Evolutionary conservation across 2,888 invertebrate species (phyloP).

Genomic region (Cryptus viduatorius): DNA sequence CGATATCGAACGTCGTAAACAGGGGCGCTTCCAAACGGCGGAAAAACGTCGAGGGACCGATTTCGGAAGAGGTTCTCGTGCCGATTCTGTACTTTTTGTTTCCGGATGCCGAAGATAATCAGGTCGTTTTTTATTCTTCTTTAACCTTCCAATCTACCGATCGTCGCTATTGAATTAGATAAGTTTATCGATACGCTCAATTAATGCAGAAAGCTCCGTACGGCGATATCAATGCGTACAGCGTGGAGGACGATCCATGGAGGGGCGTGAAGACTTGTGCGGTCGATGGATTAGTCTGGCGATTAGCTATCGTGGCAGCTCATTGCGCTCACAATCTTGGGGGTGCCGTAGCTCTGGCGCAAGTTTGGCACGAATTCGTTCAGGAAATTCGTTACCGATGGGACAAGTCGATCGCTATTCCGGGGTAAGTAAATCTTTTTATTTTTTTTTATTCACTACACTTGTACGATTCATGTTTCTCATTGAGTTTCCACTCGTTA

Average conservation of each 20-base stretch:
- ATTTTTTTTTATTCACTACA: slow-evolving; percentile 67
- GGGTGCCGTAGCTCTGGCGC: slow-evolving; percentile 91
- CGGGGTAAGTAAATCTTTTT: slow-evolving; percentile 90
- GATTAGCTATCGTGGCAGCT: slow-evolving; percentile 91
- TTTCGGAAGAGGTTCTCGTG: slow-evolving; percentile 91
- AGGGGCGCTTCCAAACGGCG: slow-evolving; percentile 86
- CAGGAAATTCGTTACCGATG: slow-evolving; percentile 96
- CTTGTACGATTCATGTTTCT: slow-evolving; percentile 40
- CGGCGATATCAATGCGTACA: slow-evolving; percentile 75
- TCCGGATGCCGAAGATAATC: slow-evolving; percentile 93
- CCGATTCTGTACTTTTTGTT: slow-evolving; percentile 93
- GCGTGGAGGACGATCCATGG: slow-evolving; percentile 81
- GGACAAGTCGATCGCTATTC: slow-evolving; percentile 92
- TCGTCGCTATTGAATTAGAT: background rate
- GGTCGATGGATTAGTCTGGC: slow-evolving; percentile 92
- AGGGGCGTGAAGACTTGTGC: slow-evolving; percentile 91
- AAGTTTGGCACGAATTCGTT: slow-evolving; percentile 97
- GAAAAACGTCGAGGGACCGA: slow-evolving; percentile 90
- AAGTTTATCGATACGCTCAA: background rate
- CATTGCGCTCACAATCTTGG: slow-evolving; percentile 92
- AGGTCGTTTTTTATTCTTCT: slow-evolving; percentile 76
- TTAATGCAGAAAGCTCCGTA: slow-evolving; percentile 81
- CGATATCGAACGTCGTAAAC: slow-evolving; percentile 87
- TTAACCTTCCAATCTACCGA: background rate
- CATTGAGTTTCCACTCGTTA: slow-evolving; percentile 41